Base-by-base conservation (phyloP, 2,888 invertebrate species). In the Oscheius myriophilus region DNA sequence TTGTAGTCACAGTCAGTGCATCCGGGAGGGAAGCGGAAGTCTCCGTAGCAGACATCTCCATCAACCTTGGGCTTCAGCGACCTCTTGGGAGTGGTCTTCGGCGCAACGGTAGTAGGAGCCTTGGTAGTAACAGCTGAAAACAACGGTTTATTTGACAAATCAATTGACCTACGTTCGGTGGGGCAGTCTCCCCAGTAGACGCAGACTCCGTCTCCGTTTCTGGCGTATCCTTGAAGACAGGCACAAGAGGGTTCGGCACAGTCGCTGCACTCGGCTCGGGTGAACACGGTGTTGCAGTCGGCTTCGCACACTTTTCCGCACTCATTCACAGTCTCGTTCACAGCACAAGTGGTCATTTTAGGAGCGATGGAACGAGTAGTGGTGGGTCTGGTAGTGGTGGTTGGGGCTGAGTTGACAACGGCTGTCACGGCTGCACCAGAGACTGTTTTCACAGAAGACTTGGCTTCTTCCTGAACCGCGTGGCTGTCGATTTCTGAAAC, bases 161-260 rank as follows among this genome's bases (percentile, higher is more conserved):
- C 33, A 33, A 33, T 33, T 33, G 33, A 21, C 41, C 26, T 45
- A 67, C 67, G 64, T 55, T 74, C 74, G n/a, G 69, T 55, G 2
- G 83, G 81, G 64, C 85, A 85, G 63, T 85, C 85, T n/a, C n/a
- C n/a, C n/a, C n/a, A n/a, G n/a, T 85, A 85, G 57, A 86, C 81
- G 67, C 85, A 85, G 7, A 69, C 66, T 54, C 76, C 78, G 49
- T 73, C 68, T 16, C 64, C 43, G 21, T 72, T 71, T 49, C 85
- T 73, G 9, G 85, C 85, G 58, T 80, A 84, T 25, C 85, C 85
- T 61, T 85, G 85, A 39, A 76, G 70, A 66, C 85, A 85, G 11
- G 84, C 70, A 61, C 85, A 85, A 1, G 74, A 75, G 2, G 83
- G 78, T 21, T 73, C 71, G 6, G 77, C 82, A 65, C 86, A 86